Percentiles rank a stretch among this genome's conserved stretches.
Evolutionary conservation across 2,113 vertebrate genomes (phyloP).

Genomic region (Edolisoma coerulescens): DNA sequence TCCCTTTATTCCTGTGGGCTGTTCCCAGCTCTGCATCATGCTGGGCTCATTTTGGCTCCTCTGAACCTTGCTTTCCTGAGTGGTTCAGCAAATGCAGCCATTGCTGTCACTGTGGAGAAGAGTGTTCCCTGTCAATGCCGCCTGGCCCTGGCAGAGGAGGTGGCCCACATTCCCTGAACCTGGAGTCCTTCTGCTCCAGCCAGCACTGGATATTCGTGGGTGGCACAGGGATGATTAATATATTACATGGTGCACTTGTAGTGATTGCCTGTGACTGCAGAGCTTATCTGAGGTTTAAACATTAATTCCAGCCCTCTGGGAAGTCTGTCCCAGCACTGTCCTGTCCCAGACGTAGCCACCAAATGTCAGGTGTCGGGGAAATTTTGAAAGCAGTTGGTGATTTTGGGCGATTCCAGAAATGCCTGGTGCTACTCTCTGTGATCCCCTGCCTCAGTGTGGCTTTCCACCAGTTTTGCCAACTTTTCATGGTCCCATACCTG

Average conservation of each 20-base stretch:
- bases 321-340: neutral
- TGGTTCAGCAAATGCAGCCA: neutral
- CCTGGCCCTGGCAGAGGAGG: neutral
- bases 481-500: conserved; percentile 75
- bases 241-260: neutral
- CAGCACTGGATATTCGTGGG: fast-evolving
- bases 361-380: conserved; percentile 73
- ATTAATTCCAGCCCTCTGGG: conserved; percentile 57
- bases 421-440: conserved; percentile 69
- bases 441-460: conserved; percentile 60
- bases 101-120: neutral
- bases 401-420: conserved; percentile 83
- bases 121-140: neutral
- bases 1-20: neutral
- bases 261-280: neutral
- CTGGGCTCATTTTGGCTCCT: fast-evolving
- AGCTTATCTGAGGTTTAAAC: conserved; percentile 69
- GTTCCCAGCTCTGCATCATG: fast-evolving
- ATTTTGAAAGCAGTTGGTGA: conserved; percentile 78
- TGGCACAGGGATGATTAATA: neutral
- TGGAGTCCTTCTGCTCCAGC: neutral
- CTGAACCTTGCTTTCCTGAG: neutral
- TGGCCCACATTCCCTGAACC: neutral
- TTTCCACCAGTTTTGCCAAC: conserved; percentile 81
- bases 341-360: neutral